phyloP scores from a whole-genome alignment of 2,797 vertebrate species.

The Darevskia nairensis region DNA sequence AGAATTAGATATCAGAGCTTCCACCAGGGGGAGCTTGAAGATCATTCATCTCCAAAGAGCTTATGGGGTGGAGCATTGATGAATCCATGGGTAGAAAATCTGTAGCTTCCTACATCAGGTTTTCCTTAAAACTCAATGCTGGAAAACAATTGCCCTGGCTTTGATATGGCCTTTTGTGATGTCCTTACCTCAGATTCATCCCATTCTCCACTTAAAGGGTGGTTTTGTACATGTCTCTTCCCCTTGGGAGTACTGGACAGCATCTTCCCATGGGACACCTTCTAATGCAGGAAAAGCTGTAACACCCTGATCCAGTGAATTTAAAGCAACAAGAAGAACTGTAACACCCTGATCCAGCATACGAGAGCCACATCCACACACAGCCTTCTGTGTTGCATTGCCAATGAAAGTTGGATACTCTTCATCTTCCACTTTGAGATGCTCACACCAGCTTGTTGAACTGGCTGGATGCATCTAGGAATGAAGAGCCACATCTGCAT shows the following conservation, averaged over 20 bases:
- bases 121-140: background rate
- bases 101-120: background rate
- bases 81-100: background rate
- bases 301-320: too few species aligned
- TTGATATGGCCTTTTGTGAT: background rate
- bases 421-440: too few species aligned
- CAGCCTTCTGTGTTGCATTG: background rate
- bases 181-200: background rate
- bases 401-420: background rate
- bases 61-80: background rate
- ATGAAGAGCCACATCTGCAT: too few species aligned
- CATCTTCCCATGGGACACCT: background rate
- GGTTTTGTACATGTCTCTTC: background rate
- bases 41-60: background rate
- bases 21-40: slow-evolving; percentile 3
- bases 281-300: background rate
- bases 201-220: background rate
- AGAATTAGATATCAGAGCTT: background rate
- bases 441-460: background rate
- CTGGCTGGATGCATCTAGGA: background rate
- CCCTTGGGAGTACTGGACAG: background rate
- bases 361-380: background rate
- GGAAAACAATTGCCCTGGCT: background rate
- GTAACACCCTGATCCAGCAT: too few species aligned
- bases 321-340: too few species aligned